Evolutionary conservation across 2,113 vertebrate species (phyloP).

Genomic region (Saimiri boliviensis): DNA sequence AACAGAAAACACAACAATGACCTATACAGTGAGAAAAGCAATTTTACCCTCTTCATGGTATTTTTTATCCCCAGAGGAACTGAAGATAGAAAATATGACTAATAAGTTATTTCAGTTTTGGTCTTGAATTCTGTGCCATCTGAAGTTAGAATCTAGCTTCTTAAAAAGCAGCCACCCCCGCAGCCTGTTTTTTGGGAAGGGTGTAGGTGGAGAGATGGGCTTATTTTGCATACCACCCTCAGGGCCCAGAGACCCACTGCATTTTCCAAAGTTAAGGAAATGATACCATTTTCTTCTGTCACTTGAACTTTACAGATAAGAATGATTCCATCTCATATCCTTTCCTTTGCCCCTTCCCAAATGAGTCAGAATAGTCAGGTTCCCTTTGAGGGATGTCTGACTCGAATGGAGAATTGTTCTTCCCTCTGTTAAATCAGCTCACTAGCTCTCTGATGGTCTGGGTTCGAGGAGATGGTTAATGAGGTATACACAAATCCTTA

Average conservation of each 20-base stretch:
- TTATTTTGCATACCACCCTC: not conserved
- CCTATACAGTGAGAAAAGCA: conserved; percentile 1
- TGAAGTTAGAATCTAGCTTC: conserved; percentile 12
- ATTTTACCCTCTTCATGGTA: not conserved
- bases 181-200: not conserved
- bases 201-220: not conserved
- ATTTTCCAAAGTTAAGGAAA: conserved; percentile 14
- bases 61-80: conserved; percentile 41
- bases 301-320: conserved; percentile 28
- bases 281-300: not conserved
- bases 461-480: not conserved
- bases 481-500: not conserved
- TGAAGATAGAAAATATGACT: conserved; percentile 8
- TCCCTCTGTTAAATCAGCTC: not conserved
- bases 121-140: not conserved
- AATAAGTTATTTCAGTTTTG: not conserved
- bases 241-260: not conserved
- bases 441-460: not conserved
- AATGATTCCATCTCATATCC: not conserved
- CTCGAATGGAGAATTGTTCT: not conserved
- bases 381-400: not conserved
- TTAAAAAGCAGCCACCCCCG: not conserved
- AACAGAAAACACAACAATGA: conserved; percentile 41
- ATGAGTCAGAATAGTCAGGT: conserved; percentile 2
- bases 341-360: not conserved